A percentile compares a stretch with the other conserved stretches of the same genome.
Evolutionary conservation across 2,797 vertebrate species (phyloP).

Genomic region (Peromyscus nudipes): DNA sequence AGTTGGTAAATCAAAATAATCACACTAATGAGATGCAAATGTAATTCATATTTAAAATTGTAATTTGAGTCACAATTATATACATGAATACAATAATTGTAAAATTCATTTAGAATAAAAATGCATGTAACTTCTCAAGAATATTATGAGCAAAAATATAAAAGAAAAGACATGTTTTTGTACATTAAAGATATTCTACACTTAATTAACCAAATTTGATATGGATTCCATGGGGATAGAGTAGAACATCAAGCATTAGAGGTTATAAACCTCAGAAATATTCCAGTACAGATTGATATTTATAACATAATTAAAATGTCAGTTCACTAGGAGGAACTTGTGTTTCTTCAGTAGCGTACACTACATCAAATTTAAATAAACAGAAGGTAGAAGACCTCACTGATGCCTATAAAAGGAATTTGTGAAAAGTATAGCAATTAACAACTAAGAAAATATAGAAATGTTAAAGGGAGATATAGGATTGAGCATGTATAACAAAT

Average conservation of each 20-base stretch:
- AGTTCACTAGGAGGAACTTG: not conserved
- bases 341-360: not conserved
- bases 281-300: not conserved
- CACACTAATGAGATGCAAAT: not conserved
- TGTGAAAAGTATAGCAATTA: not conserved
- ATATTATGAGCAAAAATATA: not conserved
- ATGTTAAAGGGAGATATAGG: not conserved
- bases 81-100: not conserved
- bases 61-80: not conserved
- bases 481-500: not conserved
- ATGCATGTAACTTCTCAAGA: not conserved
- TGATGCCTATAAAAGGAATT: slow-evolving; percentile 1
- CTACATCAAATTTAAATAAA: not conserved
- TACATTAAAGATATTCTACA: not conserved
- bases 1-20: not conserved
- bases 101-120: slow-evolving; percentile 28
- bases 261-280: not conserved
- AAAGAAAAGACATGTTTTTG: not conserved
- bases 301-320: not conserved
- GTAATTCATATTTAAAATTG: not conserved
- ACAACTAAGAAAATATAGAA: slow-evolving; percentile 26
- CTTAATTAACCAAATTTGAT: not conserved
- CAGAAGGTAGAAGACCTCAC: not conserved
- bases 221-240: not conserved
- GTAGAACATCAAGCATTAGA: not conserved